Conservation (phyloP, 2,797 vertebrate species). For the Fistularia tabacaria region DNA sequence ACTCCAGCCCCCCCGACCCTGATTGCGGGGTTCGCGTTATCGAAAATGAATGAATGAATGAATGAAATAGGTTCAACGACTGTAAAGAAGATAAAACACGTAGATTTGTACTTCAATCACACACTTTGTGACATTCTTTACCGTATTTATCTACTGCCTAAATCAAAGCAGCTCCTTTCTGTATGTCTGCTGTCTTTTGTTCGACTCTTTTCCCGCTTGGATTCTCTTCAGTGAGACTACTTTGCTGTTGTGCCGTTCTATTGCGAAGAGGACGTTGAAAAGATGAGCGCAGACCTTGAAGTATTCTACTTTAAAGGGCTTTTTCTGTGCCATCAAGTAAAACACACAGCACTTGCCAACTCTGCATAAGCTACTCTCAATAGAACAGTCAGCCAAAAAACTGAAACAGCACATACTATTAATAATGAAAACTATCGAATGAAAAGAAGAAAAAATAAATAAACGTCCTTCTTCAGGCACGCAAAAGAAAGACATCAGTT, state of each 20-base stretch:
- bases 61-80: too few relatives aligned
- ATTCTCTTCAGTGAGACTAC: conserved; percentile 5
- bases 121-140: too few relatives aligned
- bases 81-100: too few relatives aligned
- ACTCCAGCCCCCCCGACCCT: too few relatives aligned
- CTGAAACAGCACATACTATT: not conserved
- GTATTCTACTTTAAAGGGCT: conserved; percentile 20
- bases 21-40: too few relatives aligned
- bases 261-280: conserved; percentile 24
- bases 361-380: conserved; percentile 8
- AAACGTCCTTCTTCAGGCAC: too few relatives aligned
- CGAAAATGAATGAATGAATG: too few relatives aligned
- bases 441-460: not conserved
- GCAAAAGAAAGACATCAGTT: too few relatives aligned
- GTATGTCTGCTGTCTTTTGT: conserved; percentile 12
- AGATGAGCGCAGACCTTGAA: conserved; percentile 35
- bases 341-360: conserved; percentile 1
- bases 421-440: not conserved
- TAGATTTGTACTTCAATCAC: too few relatives aligned
- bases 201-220: conserved; percentile 17
- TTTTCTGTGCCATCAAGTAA: conserved; percentile 12
- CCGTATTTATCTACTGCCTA: not conserved
- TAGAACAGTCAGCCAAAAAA: conserved; percentile 5
- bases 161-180: conserved; percentile 18
- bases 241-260: conserved; percentile 18